Conservation (phyloP, 2,797 vertebrate species). For the Phataginus tetradactyla region DNA sequence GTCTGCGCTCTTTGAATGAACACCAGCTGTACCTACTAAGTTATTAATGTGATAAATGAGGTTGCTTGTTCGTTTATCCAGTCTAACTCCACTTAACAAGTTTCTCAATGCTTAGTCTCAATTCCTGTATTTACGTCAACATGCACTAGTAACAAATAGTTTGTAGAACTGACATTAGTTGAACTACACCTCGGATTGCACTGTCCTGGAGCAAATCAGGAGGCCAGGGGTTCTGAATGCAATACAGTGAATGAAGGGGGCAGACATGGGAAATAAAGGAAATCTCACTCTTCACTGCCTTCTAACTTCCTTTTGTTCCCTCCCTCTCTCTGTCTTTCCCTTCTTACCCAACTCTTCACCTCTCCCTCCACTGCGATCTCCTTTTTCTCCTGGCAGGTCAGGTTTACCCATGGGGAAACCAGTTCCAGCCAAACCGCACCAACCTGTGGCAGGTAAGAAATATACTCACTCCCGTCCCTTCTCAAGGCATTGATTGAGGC, state of each 20-base stretch:
- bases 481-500: constrained; percentile 86
- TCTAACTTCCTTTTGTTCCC: not conserved
- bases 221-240: not conserved
- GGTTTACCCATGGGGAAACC: constrained; percentile 96
- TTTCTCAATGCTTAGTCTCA: not conserved
- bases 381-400: constrained; percentile 87
- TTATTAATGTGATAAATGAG: not conserved
- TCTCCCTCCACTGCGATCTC: not conserved
- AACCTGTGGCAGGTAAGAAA: constrained; percentile 97
- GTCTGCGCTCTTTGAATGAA: not conserved
- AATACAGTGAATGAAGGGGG: not conserved
- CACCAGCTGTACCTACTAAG: too few relatives aligned
- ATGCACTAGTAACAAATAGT: not conserved
- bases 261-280: not conserved
- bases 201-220: not conserved
- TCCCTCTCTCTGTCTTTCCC: not conserved
- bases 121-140: not conserved
- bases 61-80: not conserved
- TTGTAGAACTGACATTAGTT: not conserved
- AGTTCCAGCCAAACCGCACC: constrained; percentile 92
- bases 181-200: not conserved
- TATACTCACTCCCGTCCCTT: not conserved
- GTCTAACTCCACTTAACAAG: not conserved
- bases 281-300: not conserved
- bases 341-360: not conserved